Conservation (phyloP, 1,140 invertebrate genomes). For the Agrilus planipennis region DNA sequence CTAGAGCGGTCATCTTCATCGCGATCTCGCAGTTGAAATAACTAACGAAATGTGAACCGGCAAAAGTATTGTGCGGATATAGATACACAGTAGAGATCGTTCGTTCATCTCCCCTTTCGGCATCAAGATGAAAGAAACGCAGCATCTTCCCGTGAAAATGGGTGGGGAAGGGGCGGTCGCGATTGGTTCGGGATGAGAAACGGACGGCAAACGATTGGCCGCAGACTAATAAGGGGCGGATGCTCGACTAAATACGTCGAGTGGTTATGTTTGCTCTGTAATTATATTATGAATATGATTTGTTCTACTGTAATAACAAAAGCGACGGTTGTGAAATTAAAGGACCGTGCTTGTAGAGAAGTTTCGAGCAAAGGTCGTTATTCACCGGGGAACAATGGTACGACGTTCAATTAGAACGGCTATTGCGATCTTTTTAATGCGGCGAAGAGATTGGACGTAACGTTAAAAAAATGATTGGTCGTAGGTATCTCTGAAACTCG, state of each 20-base stretch:
- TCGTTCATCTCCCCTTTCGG: constrained; percentile 18
- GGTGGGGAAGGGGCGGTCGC: constrained; percentile 7
- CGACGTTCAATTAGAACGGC: constrained; percentile 34
- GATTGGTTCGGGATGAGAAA: constrained; percentile 13
- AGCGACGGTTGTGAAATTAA: constrained; percentile 32
- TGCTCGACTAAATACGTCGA: constrained; percentile 18
- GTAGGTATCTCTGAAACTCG: too few species aligned
- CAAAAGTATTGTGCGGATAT: constrained; percentile 16
- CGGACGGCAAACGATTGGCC: constrained; percentile 15
- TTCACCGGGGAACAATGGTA: constrained; percentile 25
- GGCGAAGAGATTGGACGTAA: too few species aligned
- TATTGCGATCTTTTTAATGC: too few species aligned
- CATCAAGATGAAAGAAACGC: constrained; percentile 17
- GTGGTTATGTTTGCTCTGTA: constrained; percentile 32
- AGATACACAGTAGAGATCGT: too few species aligned
- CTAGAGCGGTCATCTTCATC: constrained; percentile 6
- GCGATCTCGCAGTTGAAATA: constrained; percentile 13
- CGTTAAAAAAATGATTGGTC: too few species aligned
- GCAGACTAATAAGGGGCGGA: constrained; percentile 13
- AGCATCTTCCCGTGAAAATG: constrained; percentile 14
- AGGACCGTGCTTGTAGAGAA: constrained; percentile 27
- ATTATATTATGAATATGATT: constrained; percentile 38
- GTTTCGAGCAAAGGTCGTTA: constrained; percentile 26
- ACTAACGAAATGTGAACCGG: constrained; percentile 25
- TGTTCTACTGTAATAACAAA: constrained; percentile 32